Conservation (phyloP, 1,140 invertebrate species). For the Leptinotarsa lineolata region DNA sequence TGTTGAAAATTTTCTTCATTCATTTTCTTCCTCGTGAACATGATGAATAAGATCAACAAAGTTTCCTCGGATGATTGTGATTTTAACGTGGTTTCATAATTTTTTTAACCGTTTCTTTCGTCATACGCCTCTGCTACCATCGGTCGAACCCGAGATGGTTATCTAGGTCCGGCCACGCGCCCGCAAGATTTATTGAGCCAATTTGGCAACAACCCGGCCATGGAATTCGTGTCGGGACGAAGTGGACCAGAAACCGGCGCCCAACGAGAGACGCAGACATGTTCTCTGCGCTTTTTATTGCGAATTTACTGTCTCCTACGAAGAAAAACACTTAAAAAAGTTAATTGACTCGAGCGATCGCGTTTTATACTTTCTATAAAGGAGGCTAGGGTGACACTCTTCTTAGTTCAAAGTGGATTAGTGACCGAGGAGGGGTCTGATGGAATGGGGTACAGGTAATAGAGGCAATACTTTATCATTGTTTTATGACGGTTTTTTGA, state of each 20-base stretch:
- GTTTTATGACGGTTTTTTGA: no score
- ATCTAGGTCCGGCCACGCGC: constrained; percentile 44
- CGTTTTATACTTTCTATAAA: constrained; percentile 2
- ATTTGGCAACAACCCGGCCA: constrained; percentile 46
- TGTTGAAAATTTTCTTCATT: no score
- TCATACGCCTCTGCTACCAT: neutral
- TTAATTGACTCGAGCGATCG: constrained; percentile 45
- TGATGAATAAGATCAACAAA: neutral
- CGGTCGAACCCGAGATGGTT: constrained; percentile 36
- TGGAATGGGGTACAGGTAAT: no score
- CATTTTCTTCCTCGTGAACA: no score
- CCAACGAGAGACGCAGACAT: constrained; percentile 31
- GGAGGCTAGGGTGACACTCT: neutral
- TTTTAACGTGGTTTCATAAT: neutral
- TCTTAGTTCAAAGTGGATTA: no score
- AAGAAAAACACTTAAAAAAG: constrained; percentile 45
- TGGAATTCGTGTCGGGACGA: constrained; percentile 37
- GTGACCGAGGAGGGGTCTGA: no score
- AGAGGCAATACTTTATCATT: no score
- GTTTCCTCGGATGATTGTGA: neutral
- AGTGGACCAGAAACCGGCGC: constrained; percentile 36
- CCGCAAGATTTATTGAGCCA: constrained; percentile 42
- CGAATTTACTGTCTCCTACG: constrained; percentile 46
- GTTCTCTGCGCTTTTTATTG: constrained; percentile 39
- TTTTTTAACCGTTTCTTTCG: constrained; percentile 1